Base-by-base conservation (phyloP, 2,113 vertebrate genomes). In the Anarhynchus alexandrinus region DNA sequence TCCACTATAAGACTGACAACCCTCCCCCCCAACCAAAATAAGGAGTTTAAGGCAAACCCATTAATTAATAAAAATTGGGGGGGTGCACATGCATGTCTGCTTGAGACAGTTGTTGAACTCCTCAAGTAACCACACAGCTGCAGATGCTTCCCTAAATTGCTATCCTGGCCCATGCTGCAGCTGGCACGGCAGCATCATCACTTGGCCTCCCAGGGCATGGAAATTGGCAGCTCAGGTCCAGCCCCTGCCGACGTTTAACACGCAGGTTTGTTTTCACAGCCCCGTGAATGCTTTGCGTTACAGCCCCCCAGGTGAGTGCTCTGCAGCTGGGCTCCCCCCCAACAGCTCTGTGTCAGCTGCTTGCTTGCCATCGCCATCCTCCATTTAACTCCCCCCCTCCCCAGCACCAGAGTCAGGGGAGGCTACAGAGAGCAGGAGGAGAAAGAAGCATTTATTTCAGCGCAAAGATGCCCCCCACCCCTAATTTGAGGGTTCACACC, bases 281-380 rank as follows among this genome's bases (percentile, higher is more conserved):
- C 26, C 21, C 3, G 0, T n/a, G 3, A 9, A 4, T 12, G 32
- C 62, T 15, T 38, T 1, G 0, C 3, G 5, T 45, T 18, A 6
- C 58, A 58, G 47, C 26, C 38, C 38, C 29, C 12, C 32, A 10
- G 43, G 30, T 38, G 34, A 74, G 43, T 4, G 3, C 10, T 76
- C n/a, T 43, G 30, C 26, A 52, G 49, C 27, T 2, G 0, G 8
- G 58, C 11, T 76, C 16, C 7, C 45, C 12, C 34, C 34, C 25
- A 2, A 2, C n/a, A n/a, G 47, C 34, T 82, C 47, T 54, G 49
- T 43, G 76, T 30, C 77, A 64, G 29, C 12, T 59, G 10, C 16
- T 23, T 5, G 5, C 25, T 49, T 80, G 30, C 10, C 14, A 5
- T 15, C 10, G 5, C 26, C 29, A 15, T 6, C 36, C 12, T 16